Evolutionary conservation across 2,113 vertebrate species (phyloP), one percentile per base, ranked within the genome.

Genomic region (Ciconia maguari): DNA sequence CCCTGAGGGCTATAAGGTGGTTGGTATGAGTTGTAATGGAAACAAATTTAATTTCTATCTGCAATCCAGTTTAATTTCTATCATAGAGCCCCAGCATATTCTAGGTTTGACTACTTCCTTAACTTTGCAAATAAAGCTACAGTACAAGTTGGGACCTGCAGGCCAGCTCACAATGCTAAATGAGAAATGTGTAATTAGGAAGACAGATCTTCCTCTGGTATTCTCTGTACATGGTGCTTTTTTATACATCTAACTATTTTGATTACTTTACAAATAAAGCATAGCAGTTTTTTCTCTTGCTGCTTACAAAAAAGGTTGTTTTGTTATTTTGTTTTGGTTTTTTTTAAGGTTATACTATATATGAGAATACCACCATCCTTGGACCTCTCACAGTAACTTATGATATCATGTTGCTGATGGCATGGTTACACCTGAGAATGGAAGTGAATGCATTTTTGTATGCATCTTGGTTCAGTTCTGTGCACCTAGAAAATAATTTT

Each of bases 361-460:
- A 29, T 92, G 70, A 90, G 81, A 96, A 90, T 90, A 91, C 88
- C 94, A 93, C 87, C 92, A 96, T 88, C 87, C 94, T 86, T 93
- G 90, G 90, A 80, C 89, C 91, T 88, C 58, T 74, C 16, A 7
- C 64, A 85, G 70, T 91, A 96, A 55, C 42, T 41, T 88, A 9
- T 44, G 66, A 17, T 27, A 34, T 7, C 24, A 20, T 8, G 25
- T 89, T 94, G 83, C 91, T 93, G 70, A 79, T 62, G 58, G 58
- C 91, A 58, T 0, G 2, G 62, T 89, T 85, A 69, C 46, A 90
- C 71, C 91, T 54, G 61, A 82, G 80, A 90, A 61, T 82, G 72
- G 70, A 93, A 96, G 94, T 74, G 96, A 97, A 98, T 98, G 98
- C 98, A 97, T 98, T 98, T 97, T 97, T 97, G 97, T 98, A 97